Conservation (phyloP, 2,797 vertebrate species). For the Gila robusta region DNA sequence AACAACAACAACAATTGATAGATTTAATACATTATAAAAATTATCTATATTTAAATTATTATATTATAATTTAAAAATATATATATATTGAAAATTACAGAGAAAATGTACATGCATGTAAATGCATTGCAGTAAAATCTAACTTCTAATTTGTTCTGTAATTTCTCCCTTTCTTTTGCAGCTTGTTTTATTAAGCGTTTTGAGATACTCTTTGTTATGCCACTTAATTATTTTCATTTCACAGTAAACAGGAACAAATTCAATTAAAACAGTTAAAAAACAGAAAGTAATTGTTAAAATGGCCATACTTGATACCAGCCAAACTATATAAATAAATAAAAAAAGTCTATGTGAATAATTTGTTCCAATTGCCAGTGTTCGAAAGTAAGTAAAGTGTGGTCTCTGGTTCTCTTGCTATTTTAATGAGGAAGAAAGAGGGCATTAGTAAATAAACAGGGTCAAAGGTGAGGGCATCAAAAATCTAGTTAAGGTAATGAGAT, state of each 20-base stretch:
- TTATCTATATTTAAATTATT: not conserved
- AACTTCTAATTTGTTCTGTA: not conserved
- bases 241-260: slow-evolving; percentile 33
- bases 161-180: slow-evolving; percentile 16
- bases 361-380: slow-evolving; percentile 34
- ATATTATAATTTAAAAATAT: not conserved
- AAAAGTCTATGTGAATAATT: slow-evolving; percentile 47
- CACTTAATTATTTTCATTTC: slow-evolving; percentile 24
- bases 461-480: slow-evolving; percentile 40
- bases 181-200: slow-evolving; percentile 25
- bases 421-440: slow-evolving; percentile 37
- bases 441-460: slow-evolving; percentile 44
- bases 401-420: slow-evolving; percentile 18
- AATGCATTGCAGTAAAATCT: not conserved
- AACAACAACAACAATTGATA: not conserved
- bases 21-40: not conserved
- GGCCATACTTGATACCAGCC: slow-evolving; percentile 26
- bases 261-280: slow-evolving; percentile 35
- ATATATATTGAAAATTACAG: not conserved
- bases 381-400: slow-evolving; percentile 16
- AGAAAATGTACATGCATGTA: not conserved
- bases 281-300: slow-evolving; percentile 41
- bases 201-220: slow-evolving; percentile 9
- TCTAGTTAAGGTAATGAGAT: slow-evolving; percentile 36
- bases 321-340: slow-evolving; percentile 49